phyloP scores from a whole-genome alignment of 2,888 invertebrate species.

The Pterostichus niger region DNA sequence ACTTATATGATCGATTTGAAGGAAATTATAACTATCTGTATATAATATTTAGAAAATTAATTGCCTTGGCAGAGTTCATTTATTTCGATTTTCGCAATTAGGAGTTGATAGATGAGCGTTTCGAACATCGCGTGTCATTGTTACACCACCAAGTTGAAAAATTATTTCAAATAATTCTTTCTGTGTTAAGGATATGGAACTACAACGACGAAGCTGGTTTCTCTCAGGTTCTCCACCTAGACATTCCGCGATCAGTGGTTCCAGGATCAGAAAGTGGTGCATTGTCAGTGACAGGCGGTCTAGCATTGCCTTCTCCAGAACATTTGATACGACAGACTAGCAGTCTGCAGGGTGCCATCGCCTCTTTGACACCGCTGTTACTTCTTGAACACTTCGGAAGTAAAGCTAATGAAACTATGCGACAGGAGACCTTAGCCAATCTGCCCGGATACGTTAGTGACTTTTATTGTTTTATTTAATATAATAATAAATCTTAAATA shows the following conservation, averaged over 20 bases:
- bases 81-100: too few relatives aligned
- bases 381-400: conserved; percentile 78
- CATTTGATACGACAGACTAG: conserved; percentile 71
- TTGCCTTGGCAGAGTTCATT: too few relatives aligned
- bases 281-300: conserved; percentile 81
- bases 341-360: conserved; percentile 79
- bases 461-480: too few relatives aligned
- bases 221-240: conserved; percentile 84
- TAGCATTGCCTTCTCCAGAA: conserved; percentile 78
- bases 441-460: conserved; percentile 80
- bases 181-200: conserved; percentile 81
- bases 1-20: too few relatives aligned
- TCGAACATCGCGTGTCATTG: too few relatives aligned
- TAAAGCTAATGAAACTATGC: conserved; percentile 78
- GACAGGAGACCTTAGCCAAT: conserved; percentile 78
- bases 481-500: too few relatives aligned
- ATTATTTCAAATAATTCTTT: neutral
- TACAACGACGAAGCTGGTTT: conserved; percentile 86
- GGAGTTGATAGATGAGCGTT: too few relatives aligned
- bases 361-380: conserved; percentile 80
- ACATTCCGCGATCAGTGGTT: conserved; percentile 82
- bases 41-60: too few relatives aligned
- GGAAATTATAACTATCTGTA: too few relatives aligned
- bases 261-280: conserved; percentile 84
- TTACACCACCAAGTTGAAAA: too few relatives aligned